Evolutionary conservation across 2,888 invertebrate species (phyloP).

Genomic region (Pandemis cinnamomeana): DNA sequence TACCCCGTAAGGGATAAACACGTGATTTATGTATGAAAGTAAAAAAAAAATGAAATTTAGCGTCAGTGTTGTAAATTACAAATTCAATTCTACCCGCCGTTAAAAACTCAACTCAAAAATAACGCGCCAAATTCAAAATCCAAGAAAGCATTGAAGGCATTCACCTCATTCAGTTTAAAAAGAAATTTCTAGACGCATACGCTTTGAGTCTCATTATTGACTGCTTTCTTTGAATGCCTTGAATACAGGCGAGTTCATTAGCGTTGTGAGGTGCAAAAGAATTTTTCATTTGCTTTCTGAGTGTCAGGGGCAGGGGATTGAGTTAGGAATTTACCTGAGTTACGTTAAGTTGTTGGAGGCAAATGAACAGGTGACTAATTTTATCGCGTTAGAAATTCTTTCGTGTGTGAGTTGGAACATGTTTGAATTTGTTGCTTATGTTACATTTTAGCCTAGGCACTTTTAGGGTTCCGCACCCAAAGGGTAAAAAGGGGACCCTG

Average conservation of each 20-base stretch:
- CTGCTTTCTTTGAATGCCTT: conserved; percentile 57
- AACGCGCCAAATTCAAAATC: conserved; percentile 12
- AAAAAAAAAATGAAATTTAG: too few species aligned
- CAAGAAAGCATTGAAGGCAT: conserved; percentile 32
- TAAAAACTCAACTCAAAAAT: background rate
- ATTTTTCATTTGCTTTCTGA: conserved; percentile 79
- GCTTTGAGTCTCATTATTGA: conserved; percentile 72
- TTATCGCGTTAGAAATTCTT: background rate
- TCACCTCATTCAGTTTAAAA: conserved; percentile 50
- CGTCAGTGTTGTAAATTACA: too few species aligned
- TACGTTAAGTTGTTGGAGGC: conserved; percentile 37
- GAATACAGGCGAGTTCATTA: conserved; percentile 67
- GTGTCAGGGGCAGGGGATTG: conserved; percentile 51
- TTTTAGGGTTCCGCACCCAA: background rate
- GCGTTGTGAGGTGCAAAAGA: conserved; percentile 62
- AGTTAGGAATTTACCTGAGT: conserved; percentile 55
- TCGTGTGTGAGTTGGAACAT: background rate
- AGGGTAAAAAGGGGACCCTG: too few species aligned
- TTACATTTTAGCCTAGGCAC: background rate
- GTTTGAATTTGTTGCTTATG: background rate
- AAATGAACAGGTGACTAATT: conserved; percentile 6
- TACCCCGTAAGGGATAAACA: too few species aligned
- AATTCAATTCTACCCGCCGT: background rate
- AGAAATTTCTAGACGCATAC: conserved; percentile 67
- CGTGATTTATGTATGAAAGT: too few species aligned